Evolutionary conservation across 2,797 vertebrate genomes (phyloP), one percentile per base, ranked within the genome.

Genomic region (Coracias cyanogaster): DNA sequence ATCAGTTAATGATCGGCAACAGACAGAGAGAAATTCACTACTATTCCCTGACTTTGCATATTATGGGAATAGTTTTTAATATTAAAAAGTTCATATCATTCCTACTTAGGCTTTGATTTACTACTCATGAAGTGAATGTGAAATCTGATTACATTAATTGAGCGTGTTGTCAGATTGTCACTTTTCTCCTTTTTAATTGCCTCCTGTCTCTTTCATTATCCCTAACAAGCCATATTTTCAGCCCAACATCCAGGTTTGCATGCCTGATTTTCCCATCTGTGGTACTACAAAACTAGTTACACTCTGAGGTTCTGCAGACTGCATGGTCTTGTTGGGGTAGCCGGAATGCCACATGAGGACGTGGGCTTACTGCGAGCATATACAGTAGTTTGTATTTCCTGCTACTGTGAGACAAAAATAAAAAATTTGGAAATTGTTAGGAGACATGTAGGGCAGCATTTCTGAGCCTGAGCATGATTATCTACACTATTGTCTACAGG

Each of bases 151-250:
- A 76, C 65, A 7, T 91, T 91, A 96, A 93, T 95, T 85, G 86
- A 58, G 90, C 92, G 6, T 66, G 91, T 95, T 96, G 95, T 94
- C 94, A 94, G 95, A 92, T 90, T 93, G 92, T 96, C 95, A 69
- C 90, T 92, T 97, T 90, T 94, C 90, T 90, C 46, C 74, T 89
- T 54, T 92, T 39, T 85, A 92, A 96, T 92, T 96, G 86, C 82
- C 84, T 95, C 71, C 54, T 3, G 0, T 78, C 94, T 83, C 64
- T 62, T 60, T 73, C 86, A 51, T 95, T 92, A 94, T 28, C 76
- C 74, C 62, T 5, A 46, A 43, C 74, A 86, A 79, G 81, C 94
- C 86, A 7, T 90, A 62, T 77, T 95, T 90, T 61, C 67, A 93
- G 90, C 86, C 86, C 86, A 29, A 0, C 81, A 48, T 21, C 83